Evolutionary conservation across 2,113 vertebrate genomes (phyloP).

Genomic region (Alligator mississippiensis): DNA sequence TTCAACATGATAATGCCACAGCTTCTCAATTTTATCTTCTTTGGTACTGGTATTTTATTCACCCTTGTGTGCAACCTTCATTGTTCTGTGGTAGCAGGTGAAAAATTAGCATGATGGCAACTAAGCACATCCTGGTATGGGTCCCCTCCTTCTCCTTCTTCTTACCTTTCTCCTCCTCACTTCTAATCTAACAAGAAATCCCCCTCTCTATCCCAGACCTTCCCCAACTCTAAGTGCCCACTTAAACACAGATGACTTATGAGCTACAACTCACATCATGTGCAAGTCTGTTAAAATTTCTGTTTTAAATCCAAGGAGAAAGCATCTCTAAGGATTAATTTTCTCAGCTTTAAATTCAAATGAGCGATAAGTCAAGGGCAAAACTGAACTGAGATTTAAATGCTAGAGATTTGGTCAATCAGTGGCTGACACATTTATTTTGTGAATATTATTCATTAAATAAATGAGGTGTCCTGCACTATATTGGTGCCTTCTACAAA

Average conservation of each 20-base stretch:
- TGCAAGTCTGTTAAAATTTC: conserved; percentile 55
- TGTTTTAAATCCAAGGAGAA: conserved; percentile 31
- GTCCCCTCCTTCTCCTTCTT: too few relatives aligned
- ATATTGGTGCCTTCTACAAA: not conserved
- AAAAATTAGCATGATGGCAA: too few relatives aligned
- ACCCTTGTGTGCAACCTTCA: too few relatives aligned
- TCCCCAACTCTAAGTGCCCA: not conserved
- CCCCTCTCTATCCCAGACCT: not conserved
- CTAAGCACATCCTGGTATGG: too few relatives aligned
- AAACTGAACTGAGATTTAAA: not conserved
- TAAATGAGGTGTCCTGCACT: not conserved
- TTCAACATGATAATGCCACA: too few relatives aligned
- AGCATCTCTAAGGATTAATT: conserved; percentile 16
- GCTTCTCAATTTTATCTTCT: too few relatives aligned
- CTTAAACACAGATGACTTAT: too few relatives aligned
- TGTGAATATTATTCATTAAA: not conserved
- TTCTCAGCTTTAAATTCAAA: conserved; percentile 7
- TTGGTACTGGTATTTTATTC: too few relatives aligned
- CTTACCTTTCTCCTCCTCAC: too few relatives aligned
- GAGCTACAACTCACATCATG: conserved; percentile 50
- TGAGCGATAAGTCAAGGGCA: not conserved
- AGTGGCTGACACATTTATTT: not conserved
- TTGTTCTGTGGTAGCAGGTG: too few relatives aligned
- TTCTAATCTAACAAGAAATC: too few relatives aligned
- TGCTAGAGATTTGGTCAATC: not conserved